Evolutionary conservation across 1,140 invertebrate genomes (phyloP).

Genomic region (Tetranychus cinnabarinus): DNA sequence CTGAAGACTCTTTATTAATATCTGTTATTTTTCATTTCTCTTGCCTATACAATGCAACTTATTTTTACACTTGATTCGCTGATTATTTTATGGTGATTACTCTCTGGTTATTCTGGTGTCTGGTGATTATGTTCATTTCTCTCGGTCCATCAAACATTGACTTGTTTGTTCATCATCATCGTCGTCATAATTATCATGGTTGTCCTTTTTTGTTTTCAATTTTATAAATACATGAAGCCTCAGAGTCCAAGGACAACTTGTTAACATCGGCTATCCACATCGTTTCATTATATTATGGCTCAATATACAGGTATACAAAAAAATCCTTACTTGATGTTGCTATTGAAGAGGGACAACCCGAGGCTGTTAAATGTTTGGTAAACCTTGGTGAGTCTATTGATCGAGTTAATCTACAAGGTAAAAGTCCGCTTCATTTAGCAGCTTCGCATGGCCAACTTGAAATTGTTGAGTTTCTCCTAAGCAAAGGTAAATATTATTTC

Average conservation of each 20-base stretch:
- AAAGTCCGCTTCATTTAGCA: constrained; percentile 31
- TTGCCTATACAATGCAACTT: too few relatives aligned
- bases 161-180: too few relatives aligned
- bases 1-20: too few relatives aligned
- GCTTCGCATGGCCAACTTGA: constrained; percentile 81
- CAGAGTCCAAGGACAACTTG: neutral
- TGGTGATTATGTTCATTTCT: too few relatives aligned
- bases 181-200: too few relatives aligned
- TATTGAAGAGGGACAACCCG: neutral
- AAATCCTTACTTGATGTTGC: neutral
- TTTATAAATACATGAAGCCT: neutral
- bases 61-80: too few relatives aligned
- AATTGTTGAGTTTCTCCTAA: constrained; percentile 70
- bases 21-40: too few relatives aligned
- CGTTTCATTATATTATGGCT: neutral
- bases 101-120: too few relatives aligned
- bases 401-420: neutral
- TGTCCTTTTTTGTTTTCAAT: too few relatives aligned
- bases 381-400: neutral
- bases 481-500: constrained; percentile 32
- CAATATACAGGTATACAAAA: neutral
- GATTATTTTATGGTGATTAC: too few relatives aligned
- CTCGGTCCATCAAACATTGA: too few relatives aligned
- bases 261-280: neutral
- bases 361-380: neutral